Evolutionary conservation across 1,140 invertebrate species (phyloP).

Genomic region (Cotesia chilonis): DNA sequence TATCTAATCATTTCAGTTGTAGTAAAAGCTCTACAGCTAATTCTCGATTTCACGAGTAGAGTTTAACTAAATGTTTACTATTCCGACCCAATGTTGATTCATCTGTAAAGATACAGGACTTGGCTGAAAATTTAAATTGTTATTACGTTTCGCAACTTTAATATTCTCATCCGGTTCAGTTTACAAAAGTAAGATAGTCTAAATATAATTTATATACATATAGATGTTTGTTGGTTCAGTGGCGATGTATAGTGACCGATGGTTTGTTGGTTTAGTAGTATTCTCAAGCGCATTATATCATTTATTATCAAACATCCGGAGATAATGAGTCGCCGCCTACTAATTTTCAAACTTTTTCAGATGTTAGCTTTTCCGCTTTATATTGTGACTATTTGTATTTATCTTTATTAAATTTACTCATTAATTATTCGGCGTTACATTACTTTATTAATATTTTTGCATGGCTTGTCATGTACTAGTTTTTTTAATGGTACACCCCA

Average conservation of each 20-base stretch:
- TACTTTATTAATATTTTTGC: no score
- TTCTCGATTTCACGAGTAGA: no score
- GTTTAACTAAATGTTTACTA: no score
- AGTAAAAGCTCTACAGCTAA: not conserved
- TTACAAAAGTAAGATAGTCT: no score
- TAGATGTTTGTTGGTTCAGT: not conserved
- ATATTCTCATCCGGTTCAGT: no score
- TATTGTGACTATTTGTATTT: not conserved
- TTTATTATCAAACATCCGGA: conserved; percentile 20
- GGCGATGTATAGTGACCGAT: not conserved
- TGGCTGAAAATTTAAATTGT: no score
- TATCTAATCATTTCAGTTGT: not conserved
- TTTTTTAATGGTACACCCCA: no score
- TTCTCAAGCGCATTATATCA: not conserved
- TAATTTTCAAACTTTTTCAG: not conserved
- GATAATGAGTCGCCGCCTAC: conserved; percentile 23
- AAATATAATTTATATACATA: no score
- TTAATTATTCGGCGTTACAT: not conserved
- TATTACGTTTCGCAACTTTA: no score
- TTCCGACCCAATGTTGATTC: no score
- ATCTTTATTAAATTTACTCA: not conserved
- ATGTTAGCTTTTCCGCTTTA: not conserved
- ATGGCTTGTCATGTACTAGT: no score
- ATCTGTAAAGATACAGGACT: no score
- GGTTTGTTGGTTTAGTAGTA: not conserved